phyloP scores from a whole-genome alignment of 2,888 invertebrate species.

The Caenorhabditis macrosperma region DNA sequence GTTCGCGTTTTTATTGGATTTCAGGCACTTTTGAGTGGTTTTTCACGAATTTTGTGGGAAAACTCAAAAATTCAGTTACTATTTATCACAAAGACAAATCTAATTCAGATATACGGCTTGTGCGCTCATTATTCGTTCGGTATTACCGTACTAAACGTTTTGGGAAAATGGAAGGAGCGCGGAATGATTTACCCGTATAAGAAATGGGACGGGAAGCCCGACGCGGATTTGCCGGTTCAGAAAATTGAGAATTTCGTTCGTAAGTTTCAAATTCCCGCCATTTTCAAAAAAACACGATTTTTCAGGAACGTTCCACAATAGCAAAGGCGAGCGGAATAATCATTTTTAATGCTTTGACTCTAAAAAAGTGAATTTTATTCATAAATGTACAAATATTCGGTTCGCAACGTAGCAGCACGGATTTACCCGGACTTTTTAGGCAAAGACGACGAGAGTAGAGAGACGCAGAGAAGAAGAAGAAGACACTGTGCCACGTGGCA shows the following conservation, averaged over 20 bases:
- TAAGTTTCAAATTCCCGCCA: too few relatives aligned
- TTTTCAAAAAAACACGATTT: background rate
- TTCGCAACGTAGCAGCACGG: constrained; percentile 32
- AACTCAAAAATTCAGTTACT: background rate
- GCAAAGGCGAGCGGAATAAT: background rate
- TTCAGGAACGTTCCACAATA: constrained; percentile 28
- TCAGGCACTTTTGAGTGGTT: background rate
- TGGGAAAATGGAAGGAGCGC: constrained; percentile 32
- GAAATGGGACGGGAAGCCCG: constrained; percentile 21
- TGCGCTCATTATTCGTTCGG: constrained; percentile 44
- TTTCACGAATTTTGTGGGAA: background rate
- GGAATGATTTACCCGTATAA: constrained; percentile 52
- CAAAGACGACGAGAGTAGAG: constrained; percentile 23
- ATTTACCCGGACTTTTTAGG: constrained; percentile 51
- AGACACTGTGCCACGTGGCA: background rate
- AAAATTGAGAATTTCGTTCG: constrained; percentile 33
- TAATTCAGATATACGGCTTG: constrained; percentile 29
- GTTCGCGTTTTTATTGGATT: background rate
- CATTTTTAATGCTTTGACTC: background rate
- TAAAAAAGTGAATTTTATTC: constrained; percentile 13
- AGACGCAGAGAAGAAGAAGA: background rate
- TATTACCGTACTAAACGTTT: constrained; percentile 17
- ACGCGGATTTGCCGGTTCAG: background rate
- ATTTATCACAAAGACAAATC: too few relatives aligned
- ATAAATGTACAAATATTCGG: constrained; percentile 37